These are phyloP conservation scores for Jaculus jaculus DNA, from an alignment of 2,113 vertebrate species.

Conservation along the genomic window DNA sequence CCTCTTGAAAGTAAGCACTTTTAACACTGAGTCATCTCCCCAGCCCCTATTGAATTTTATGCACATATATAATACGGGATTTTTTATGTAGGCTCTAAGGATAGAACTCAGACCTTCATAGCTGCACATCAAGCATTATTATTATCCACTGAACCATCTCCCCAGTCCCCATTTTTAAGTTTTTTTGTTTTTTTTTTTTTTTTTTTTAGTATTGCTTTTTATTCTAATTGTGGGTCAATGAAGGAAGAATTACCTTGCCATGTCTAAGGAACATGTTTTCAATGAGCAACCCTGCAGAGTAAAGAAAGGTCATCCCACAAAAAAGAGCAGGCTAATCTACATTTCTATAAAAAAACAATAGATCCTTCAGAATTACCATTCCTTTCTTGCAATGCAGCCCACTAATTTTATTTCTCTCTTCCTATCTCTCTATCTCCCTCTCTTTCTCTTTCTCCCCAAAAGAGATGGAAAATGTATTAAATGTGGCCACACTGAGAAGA, in stretches of 20 bases:
- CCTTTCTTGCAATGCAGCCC: background rate
- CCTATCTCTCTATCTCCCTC: background rate
- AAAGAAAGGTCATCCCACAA: background rate
- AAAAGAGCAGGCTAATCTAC: background rate
- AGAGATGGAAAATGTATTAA: background rate
- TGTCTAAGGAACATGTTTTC: background rate
- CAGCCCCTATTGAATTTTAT: no score
- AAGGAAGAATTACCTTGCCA: background rate
- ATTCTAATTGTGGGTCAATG: background rate
- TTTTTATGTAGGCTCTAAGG: no score
- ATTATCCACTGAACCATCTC: no score
- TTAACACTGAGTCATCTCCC: no score
- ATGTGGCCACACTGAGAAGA: background rate
- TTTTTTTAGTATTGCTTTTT: slow-evolving; percentile 25
- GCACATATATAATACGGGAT: no score
- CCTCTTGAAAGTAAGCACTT: no score
- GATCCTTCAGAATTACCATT: background rate
- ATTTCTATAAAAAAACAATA: background rate
- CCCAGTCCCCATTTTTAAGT: background rate
- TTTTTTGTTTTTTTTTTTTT: no score
- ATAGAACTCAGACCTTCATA: no score
- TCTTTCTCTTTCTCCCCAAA: background rate
- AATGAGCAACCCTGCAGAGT: background rate
- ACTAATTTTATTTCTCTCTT: background rate
- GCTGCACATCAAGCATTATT: no score